Evolutionary conservation across 2,888 invertebrate genomes (phyloP).

Genomic region (Pandemis corylana): DNA sequence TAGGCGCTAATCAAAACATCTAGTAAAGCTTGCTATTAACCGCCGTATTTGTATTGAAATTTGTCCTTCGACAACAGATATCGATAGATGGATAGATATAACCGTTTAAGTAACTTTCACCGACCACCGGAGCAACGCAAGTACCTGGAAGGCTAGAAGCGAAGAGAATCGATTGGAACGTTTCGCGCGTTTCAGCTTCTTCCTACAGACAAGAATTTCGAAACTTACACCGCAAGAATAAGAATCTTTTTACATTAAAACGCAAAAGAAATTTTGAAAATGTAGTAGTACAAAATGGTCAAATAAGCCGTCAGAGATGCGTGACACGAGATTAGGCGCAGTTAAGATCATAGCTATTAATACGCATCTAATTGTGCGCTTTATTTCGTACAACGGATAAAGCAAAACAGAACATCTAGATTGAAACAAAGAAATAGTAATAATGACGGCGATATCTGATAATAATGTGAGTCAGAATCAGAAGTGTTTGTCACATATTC

Average conservation of each 20-base stretch:
- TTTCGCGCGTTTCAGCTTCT: conserved; percentile 56
- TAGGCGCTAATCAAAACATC: neutral
- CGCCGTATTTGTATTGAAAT: neutral
- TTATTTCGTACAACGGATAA: neutral
- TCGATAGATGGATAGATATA: conserved; percentile 2
- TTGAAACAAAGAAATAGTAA: conserved; percentile 12
- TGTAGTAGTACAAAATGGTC: neutral
- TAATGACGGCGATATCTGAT: neutral
- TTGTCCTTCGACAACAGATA: neutral
- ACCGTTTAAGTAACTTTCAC: conserved; percentile 52
- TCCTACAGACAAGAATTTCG: conserved; percentile 43
- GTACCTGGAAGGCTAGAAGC: conserved; percentile 47
- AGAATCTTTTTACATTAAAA: neutral
- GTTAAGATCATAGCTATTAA: neutral
- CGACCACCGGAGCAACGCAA: conserved; percentile 47
- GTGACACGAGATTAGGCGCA: conserved; percentile 8
- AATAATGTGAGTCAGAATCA: conserved; percentile 15
- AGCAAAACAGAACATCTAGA: conserved; percentile 15
- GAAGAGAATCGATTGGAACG: conserved; percentile 56
- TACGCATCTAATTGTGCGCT: conserved; percentile 4
- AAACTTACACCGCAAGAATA: conserved; percentile 31
- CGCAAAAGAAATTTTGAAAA: neutral
- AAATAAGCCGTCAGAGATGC: conserved; percentile 7
- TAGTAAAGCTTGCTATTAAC: neutral
- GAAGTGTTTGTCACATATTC: conserved; percentile 9